Conservation (phyloP, 2,113 vertebrate genomes). For the Hippocampus guttulatus region DNA sequence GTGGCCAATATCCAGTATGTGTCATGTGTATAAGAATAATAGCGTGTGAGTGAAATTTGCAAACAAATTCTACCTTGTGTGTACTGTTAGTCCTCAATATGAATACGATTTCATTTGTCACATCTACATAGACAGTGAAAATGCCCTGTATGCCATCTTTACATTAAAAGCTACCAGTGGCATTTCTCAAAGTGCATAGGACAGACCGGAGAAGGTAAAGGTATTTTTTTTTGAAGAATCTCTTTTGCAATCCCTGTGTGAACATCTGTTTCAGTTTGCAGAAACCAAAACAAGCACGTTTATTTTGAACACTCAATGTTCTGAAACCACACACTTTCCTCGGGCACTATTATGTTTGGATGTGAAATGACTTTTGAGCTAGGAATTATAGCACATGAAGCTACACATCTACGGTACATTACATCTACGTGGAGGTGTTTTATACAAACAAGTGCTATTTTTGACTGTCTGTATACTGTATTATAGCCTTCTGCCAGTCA, state of each 20-base stretch:
- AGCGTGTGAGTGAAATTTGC: background rate
- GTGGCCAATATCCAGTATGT: background rate
- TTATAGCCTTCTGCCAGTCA: background rate
- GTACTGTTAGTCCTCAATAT: background rate
- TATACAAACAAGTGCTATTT: background rate
- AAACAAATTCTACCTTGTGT: background rate
- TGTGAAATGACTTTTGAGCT: slow-evolving; percentile 23
- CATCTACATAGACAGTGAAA: background rate
- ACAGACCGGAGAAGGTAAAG: slow-evolving; percentile 15
- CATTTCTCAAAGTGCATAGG: background rate
- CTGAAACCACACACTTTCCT: slow-evolving; percentile 49
- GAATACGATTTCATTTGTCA: background rate
- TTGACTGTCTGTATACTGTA: background rate
- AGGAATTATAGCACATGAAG: slow-evolving; percentile 17
- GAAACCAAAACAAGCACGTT: slow-evolving; percentile 47
- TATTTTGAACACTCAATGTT: slow-evolving; percentile 34
- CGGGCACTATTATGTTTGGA: slow-evolving; percentile 27
- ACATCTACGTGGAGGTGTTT: background rate
- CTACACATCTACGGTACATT: slow-evolving; percentile 13
- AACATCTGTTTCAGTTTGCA: slow-evolving; percentile 66
- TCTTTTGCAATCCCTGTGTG: slow-evolving; percentile 25
- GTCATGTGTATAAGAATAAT: background rate
- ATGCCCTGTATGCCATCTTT: background rate
- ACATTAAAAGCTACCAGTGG: background rate
- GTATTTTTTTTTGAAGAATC: slow-evolving; percentile 23